phyloP scores from a whole-genome alignment of 2,113 vertebrate species.

The Meriones unguiculatus region DNA sequence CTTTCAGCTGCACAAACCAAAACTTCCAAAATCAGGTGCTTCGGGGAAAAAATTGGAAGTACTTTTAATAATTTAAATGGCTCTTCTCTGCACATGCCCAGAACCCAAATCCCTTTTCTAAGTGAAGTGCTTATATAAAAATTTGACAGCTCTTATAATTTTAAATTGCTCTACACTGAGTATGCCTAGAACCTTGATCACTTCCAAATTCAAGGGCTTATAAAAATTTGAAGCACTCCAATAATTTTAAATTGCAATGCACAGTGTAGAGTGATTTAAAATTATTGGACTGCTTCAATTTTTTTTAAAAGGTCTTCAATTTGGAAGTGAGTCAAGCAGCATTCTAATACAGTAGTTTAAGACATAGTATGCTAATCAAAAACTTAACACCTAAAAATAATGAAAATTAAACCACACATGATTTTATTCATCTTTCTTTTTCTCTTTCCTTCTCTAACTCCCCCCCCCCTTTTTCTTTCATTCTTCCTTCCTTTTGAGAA shows the following conservation, averaged over 20 bases:
- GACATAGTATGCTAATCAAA: constrained; percentile 87
- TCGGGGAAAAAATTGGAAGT: constrained; percentile 86
- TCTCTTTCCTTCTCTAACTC: not conserved
- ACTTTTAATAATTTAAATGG: constrained; percentile 91
- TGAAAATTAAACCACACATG: constrained; percentile 87
- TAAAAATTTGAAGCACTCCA: constrained; percentile 94
- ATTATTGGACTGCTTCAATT: constrained; percentile 92
- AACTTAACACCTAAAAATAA: constrained; percentile 90
- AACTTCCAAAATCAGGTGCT: constrained; percentile 90
- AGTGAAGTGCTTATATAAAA: constrained; percentile 93
- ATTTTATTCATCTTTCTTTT: not conserved
- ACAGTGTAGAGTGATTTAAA: constrained; percentile 93
- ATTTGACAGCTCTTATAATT: constrained; percentile 94
- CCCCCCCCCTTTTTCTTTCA: too few relatives aligned
- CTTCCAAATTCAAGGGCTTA: constrained; percentile 94
- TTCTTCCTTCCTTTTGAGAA: not conserved
- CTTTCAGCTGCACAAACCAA: constrained; percentile 87
- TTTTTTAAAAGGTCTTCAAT: constrained; percentile 91
- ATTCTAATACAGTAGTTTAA: constrained; percentile 90
- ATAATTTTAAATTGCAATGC: constrained; percentile 94
- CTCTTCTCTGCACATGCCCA: constrained; percentile 90
- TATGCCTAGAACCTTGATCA: constrained; percentile 93
- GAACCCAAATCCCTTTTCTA: constrained; percentile 91
- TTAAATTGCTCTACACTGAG: constrained; percentile 93
- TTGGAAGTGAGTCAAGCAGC: constrained; percentile 91